Evolutionary conservation across 2,888 invertebrate genomes (phyloP).

Genomic region (Carabus problematicus): DNA sequence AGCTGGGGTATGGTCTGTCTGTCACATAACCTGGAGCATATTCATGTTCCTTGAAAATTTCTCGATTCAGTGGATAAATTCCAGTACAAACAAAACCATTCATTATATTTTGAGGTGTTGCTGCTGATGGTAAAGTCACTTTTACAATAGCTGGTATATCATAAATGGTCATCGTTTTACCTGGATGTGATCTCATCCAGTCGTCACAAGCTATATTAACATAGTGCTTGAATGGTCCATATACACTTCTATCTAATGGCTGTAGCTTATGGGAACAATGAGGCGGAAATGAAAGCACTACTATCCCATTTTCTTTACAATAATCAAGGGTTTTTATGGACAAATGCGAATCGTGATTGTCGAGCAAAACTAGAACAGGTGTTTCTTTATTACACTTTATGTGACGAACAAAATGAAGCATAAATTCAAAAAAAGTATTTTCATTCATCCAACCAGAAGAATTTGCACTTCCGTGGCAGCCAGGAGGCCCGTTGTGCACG

Average conservation of each 20-base stretch:
- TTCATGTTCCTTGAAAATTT: background rate
- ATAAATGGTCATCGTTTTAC: no score
- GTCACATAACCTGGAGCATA: background rate
- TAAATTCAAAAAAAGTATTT: slow-evolving; percentile 14
- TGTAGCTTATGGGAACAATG: slow-evolving; percentile 44
- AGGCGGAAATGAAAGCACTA: slow-evolving; percentile 42
- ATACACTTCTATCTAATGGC: slow-evolving; percentile 34
- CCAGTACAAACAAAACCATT: no score
- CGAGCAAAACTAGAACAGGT: slow-evolving; percentile 23
- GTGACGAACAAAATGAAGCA: slow-evolving; percentile 23
- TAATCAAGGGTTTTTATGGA: slow-evolving; percentile 16
- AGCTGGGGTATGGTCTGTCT: no score
- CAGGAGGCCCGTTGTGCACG: background rate
- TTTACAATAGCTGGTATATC: background rate
- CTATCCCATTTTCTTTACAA: slow-evolving; percentile 35
- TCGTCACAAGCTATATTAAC: no score
- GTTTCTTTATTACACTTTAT: slow-evolving; percentile 13
- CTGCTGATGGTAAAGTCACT: no score
- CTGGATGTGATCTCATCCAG: no score
- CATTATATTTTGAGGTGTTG: no score
- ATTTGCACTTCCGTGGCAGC: background rate
- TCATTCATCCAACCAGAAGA: slow-evolving; percentile 26
- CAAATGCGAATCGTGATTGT: slow-evolving; percentile 30
- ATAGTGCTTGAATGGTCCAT: no score
- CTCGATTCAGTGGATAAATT: background rate